Percentiles rank a stretch among this genome's conserved stretches.
Conservation (phyloP, 1,140 invertebrate genomes). For the Cotesia vestalis region DNA sequence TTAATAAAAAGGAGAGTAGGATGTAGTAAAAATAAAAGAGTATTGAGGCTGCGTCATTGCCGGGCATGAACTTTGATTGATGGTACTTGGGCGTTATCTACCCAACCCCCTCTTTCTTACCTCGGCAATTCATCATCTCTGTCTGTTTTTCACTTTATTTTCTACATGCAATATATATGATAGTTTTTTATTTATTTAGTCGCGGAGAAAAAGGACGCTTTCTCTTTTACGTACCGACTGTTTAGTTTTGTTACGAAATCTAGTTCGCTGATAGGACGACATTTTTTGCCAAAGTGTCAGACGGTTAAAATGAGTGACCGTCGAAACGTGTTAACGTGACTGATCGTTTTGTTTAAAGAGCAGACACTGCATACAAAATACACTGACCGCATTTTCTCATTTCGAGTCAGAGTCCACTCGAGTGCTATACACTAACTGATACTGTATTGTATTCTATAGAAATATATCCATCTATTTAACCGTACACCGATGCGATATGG, state of each 20-base stretch:
- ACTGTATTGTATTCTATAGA: conserved; percentile 41
- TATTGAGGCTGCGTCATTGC: conserved; percentile 57
- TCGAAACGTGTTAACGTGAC: too few species aligned
- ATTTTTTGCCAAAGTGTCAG: conserved; percentile 23
- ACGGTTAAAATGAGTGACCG: too few species aligned
- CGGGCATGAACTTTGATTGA: conserved; percentile 62
- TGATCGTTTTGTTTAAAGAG: too few species aligned
- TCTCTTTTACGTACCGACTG: background rate
- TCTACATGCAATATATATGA: conserved; percentile 64
- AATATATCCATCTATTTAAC: conserved; percentile 1
- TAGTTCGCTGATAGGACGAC: background rate
- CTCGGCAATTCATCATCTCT: conserved; percentile 64
- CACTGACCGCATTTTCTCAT: too few species aligned
- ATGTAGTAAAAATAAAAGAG: conserved; percentile 41
- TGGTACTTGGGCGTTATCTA: conserved; percentile 63
- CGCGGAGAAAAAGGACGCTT: conserved; percentile 46
- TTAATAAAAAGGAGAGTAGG: conserved; percentile 13
- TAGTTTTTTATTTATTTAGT: conserved; percentile 56
- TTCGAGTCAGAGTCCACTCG: too few species aligned
- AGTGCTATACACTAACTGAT: background rate
- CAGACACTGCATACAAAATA: too few species aligned
- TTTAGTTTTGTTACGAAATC: background rate
- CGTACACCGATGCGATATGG: background rate
- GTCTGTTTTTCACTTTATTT: conserved; percentile 67
- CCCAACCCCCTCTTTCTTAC: conserved; percentile 49